Percentiles rank a stretch among this genome's conserved stretches.
phyloP scores from a whole-genome alignment of 2,113 vertebrate species.

The Percina caprodes region DNA sequence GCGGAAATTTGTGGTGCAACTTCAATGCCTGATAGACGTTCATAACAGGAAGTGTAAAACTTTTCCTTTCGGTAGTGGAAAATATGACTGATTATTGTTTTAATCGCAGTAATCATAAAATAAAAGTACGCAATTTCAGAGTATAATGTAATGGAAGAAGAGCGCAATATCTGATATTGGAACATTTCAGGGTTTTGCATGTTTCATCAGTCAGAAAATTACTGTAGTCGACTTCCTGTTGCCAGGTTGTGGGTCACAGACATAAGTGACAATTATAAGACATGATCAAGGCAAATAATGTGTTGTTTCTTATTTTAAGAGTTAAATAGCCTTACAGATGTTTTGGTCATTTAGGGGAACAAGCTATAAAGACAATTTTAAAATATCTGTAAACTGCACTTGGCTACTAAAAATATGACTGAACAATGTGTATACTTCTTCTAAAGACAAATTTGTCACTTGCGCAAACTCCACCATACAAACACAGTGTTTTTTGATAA shows the following conservation, averaged over 20 bases:
- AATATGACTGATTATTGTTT: background rate
- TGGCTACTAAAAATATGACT: too few species aligned
- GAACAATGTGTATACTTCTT: background rate
- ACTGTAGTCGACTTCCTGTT: constrained; percentile 54
- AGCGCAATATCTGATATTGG: too few species aligned
- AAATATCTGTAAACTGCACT: background rate
- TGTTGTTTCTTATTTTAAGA: too few species aligned
- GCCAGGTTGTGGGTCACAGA: constrained; percentile 6
- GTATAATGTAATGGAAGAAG: background rate
- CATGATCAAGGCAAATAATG: too few species aligned
- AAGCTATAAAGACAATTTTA: background rate
- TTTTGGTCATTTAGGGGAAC: background rate
- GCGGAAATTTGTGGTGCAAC: background rate
- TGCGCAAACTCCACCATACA: background rate
- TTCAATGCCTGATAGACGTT: background rate
- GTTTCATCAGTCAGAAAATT: background rate
- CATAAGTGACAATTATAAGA: too few species aligned
- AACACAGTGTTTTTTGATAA: background rate
- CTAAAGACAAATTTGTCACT: background rate
- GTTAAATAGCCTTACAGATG: background rate
- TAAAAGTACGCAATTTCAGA: background rate
- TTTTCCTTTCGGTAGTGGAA: background rate
- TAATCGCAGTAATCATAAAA: background rate
- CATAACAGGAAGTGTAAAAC: background rate
- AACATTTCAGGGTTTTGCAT: background rate